Percentiles rank a stretch among this genome's conserved stretches.
Evolutionary conservation across 1,140 invertebrate genomes (phyloP).

Genomic region (Danaus melanippus): DNA sequence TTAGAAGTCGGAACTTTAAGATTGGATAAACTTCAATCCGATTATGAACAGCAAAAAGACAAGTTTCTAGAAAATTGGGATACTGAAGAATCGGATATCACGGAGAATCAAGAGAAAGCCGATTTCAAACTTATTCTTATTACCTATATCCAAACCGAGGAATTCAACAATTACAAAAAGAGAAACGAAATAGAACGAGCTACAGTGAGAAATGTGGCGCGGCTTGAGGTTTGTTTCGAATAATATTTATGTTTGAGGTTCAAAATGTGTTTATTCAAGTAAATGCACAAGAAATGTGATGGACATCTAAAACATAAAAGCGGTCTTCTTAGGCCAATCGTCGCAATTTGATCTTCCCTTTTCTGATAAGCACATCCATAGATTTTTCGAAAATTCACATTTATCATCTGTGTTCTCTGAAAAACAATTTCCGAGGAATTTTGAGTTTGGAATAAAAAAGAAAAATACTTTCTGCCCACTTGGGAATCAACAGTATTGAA

Average conservation of each 20-base stretch:
- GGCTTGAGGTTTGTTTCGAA: slow-evolving; percentile 55
- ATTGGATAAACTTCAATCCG: slow-evolving; percentile 70
- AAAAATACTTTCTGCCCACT: too few relatives aligned
- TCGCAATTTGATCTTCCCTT: slow-evolving; percentile 73
- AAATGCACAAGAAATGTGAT: not conserved
- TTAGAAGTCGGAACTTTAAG: slow-evolving; percentile 48
- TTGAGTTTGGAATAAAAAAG: too few relatives aligned
- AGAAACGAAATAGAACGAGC: slow-evolving; percentile 50
- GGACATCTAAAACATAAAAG: slow-evolving; percentile 30
- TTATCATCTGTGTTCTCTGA: slow-evolving; percentile 67
- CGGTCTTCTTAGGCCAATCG: slow-evolving; percentile 72
- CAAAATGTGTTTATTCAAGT: slow-evolving; percentile 1
- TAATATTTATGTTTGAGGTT: not conserved
- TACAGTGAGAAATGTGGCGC: slow-evolving; percentile 61
- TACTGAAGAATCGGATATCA: slow-evolving; percentile 52
- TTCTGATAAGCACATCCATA: slow-evolving; percentile 70
- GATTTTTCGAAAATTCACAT: slow-evolving; percentile 67
- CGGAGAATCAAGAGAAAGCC: slow-evolving; percentile 48
- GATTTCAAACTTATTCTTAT: slow-evolving; percentile 61
- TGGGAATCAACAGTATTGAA: too few relatives aligned
- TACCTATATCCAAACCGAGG: slow-evolving; percentile 52
- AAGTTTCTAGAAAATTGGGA: slow-evolving; percentile 67
- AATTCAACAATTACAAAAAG: slow-evolving; percentile 53
- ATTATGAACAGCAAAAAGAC: slow-evolving; percentile 72
- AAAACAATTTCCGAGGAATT: slow-evolving; percentile 11